phyloP scores from a whole-genome alignment of 2,113 vertebrate species.

The Eira barbara region DNA sequence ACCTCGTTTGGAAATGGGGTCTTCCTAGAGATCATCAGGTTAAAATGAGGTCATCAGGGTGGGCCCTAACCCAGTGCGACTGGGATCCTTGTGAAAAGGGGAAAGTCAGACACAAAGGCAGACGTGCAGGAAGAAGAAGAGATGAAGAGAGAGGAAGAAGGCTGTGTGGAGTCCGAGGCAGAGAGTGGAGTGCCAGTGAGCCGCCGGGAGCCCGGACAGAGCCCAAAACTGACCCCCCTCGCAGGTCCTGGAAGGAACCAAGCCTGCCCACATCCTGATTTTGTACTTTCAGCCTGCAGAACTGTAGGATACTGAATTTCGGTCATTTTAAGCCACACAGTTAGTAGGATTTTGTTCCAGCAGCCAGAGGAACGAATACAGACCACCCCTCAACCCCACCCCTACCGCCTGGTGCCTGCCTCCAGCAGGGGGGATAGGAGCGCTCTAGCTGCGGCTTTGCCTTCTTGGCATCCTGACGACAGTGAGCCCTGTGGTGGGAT shows the following conservation, averaged over 20 bases:
- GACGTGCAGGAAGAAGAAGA: no score
- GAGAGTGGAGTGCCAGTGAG: not conserved
- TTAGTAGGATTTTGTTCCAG: not conserved
- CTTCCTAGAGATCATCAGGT: not conserved
- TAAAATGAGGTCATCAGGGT: not conserved
- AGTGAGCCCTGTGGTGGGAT: rapidly evolving
- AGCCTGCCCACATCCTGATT: not conserved
- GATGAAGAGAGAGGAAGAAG: not conserved
- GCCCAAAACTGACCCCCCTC: not conserved
- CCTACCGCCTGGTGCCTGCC: rapidly evolving
- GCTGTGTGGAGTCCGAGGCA: not conserved
- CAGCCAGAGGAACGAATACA: not conserved
- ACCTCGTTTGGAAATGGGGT: not conserved
- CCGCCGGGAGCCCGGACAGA: not conserved
- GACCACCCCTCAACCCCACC: not conserved
- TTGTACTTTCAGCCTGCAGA: not conserved
- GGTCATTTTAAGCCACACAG: not conserved
- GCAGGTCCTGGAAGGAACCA: not conserved
- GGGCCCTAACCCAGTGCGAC: not conserved
- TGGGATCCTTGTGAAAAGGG: not conserved
- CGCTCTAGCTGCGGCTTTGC: rapidly evolving
- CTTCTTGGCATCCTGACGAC: not conserved
- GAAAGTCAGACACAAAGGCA: not conserved
- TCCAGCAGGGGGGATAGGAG: not conserved
- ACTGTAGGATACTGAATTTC: not conserved